These are phyloP conservation scores for Apis laboriosa DNA, from an alignment of 1,140 invertebrate species.

Conservation along the genomic window DNA sequence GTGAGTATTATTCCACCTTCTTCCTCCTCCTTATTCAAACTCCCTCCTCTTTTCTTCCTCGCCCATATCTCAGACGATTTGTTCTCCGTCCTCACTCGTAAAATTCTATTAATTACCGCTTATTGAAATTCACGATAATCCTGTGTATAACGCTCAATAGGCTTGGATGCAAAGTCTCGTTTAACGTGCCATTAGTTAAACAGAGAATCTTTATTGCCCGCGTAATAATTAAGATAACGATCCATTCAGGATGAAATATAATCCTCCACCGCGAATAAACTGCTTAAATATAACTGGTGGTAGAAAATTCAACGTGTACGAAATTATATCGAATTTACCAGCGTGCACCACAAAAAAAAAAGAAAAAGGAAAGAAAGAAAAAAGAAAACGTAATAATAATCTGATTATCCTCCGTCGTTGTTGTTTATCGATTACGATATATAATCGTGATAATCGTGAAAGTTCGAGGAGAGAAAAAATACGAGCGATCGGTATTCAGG, in stretches of 20 bases:
- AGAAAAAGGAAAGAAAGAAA: no score
- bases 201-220: not conserved
- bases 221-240: not conserved
- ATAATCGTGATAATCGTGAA: not conserved
- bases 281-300: not conserved
- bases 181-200: not conserved
- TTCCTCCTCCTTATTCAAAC: not conserved
- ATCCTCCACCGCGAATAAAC: no score
- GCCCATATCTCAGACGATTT: not conserved
- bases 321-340: no score
- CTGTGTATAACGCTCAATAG: not conserved
- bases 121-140: not conserved
- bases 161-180: not conserved
- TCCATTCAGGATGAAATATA: not conserved
- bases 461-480: not conserved
- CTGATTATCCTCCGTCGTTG: not conserved
- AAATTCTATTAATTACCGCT: constrained; percentile 7
- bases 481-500: not conserved
- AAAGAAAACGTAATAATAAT: not conserved
- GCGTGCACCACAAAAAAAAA: no score
- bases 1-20: constrained; percentile 11
- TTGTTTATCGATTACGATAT: not conserved
- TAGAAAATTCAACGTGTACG: no score
- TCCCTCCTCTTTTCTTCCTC: not conserved
- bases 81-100: no score